These are phyloP conservation scores for Dascillus cervinus DNA, from an alignment of 2,888 invertebrate species.

Conservation along the genomic window DNA sequence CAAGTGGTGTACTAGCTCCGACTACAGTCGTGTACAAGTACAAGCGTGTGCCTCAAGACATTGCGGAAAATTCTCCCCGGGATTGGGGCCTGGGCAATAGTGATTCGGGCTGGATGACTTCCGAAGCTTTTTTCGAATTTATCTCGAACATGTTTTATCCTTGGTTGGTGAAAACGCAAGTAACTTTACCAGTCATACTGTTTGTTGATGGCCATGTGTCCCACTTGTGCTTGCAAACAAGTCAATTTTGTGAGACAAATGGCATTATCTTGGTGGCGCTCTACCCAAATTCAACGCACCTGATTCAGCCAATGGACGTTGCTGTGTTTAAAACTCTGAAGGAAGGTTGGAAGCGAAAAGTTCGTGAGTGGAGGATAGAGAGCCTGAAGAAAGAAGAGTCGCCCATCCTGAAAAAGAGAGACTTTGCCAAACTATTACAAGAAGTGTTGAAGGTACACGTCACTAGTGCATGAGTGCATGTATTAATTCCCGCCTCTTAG, in stretches of 20 bases:
- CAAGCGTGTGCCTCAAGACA: no score
- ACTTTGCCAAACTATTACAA: no score
- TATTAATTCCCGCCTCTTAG: no score
- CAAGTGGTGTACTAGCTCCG: no score
- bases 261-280: slow-evolving; percentile 14
- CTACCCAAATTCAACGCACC: slow-evolving; percentile 16
- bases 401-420: no score
- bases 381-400: neutral
- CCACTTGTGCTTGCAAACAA: slow-evolving; percentile 3
- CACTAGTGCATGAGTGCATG: no score
- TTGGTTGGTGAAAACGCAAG: slow-evolving; percentile 4
- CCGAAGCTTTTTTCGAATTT: slow-evolving; percentile 1
- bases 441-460: no score
- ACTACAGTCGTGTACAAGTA: no score
- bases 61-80: neutral
- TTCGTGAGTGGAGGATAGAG: no score
- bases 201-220: slow-evolving; percentile 5
- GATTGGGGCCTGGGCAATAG: slow-evolving; percentile 1
- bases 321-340: slow-evolving; percentile 12
- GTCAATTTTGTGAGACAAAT: slow-evolving; percentile 10
- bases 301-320: slow-evolving; percentile 15
- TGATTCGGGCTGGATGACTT: slow-evolving; percentile 3
- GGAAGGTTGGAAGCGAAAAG: slow-evolving; percentile 19
- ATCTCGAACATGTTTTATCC: slow-evolving; percentile 3
- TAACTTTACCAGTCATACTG: slow-evolving; percentile 1